Evolutionary conservation across 2,797 vertebrate genomes (phyloP), one percentile per base, ranked within the genome.

Genomic region (Onychomys arenicola): DNA sequence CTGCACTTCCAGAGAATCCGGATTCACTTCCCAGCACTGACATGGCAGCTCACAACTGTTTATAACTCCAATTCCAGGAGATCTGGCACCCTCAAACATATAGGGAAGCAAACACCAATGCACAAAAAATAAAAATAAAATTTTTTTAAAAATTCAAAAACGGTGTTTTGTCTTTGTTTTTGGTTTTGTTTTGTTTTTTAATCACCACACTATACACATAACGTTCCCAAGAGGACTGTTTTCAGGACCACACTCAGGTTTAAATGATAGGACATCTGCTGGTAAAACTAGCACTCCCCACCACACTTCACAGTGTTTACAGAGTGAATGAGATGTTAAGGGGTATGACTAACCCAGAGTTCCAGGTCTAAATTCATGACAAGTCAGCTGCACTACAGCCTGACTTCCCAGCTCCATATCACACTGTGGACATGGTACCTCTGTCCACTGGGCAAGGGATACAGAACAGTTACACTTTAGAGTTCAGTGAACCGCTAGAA

Each of bases 121-220:
- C n/a, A 37, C 4, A 37, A 10, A 71, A 71, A 71, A 40, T 71
- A 37, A 71, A 71, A 37, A 71, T 71, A 37, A 71, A 34, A 21
- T 65, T 65, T 65, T 63, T 34, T 65, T 65, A 87, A 91, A 91
- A 93, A 96, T 6, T 40, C 19, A 19, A 5, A 55, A 80, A 80
- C 16, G 3, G 23, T 71, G 69, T 43, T 83, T 61, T 43, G 11
- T 11, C 40, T 63, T 83, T 67, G 34, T 90, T 40, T 59, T 81
- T 14, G 9, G 59, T 57, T 40, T 82, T 49, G 11, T 93, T 91
- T 88, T 55, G 13, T 55, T 14, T 55, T 52, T 55, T 14, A 55
- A 69, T 88, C 63, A 80, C 9, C 76, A 77, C 96, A 96, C 89
- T 65, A 89, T 90, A 13, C n/a, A 67, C 14, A 78, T 23, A 37